Evolutionary conservation across 2,113 vertebrate species (phyloP).

Genomic region (Himantopus leucocephalus): DNA sequence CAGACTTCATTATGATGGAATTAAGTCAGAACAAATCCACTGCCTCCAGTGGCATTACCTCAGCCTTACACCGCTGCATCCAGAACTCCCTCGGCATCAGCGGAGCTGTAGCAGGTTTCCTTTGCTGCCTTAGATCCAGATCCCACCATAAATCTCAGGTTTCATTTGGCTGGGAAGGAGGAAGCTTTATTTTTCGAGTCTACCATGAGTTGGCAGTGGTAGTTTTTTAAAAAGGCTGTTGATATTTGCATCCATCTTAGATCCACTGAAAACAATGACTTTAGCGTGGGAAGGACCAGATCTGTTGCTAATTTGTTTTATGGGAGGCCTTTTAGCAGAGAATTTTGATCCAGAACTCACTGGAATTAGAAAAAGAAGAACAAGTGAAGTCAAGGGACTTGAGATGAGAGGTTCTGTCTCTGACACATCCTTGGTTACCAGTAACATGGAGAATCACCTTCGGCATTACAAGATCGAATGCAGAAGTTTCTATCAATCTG

Average conservation of each 20-base stretch:
- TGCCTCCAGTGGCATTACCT: background rate
- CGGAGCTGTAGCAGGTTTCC: background rate
- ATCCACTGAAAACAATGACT: background rate
- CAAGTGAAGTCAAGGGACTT: background rate
- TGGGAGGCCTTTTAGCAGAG: background rate
- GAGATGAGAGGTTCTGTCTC: background rate
- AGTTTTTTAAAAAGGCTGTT: background rate
- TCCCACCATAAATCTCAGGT: constrained; percentile 23
- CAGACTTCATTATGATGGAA: background rate
- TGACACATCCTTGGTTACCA: background rate
- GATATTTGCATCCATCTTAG: background rate
- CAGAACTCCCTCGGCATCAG: background rate
- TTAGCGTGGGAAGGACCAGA: background rate
- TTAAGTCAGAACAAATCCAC: background rate
- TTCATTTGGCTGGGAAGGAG: background rate
- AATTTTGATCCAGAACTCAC: background rate
- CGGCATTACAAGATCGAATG: background rate
- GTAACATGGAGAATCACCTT: background rate
- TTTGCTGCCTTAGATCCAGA: constrained; percentile 1
- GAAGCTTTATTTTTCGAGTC: background rate
- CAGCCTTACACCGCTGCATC: background rate
- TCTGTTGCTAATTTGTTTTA: background rate
- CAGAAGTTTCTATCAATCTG: background rate
- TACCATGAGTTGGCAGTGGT: background rate
- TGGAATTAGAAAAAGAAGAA: background rate